Evolutionary conservation across 1,140 invertebrate species (phyloP).

Genomic region (Drosophila neocordata): DNA sequence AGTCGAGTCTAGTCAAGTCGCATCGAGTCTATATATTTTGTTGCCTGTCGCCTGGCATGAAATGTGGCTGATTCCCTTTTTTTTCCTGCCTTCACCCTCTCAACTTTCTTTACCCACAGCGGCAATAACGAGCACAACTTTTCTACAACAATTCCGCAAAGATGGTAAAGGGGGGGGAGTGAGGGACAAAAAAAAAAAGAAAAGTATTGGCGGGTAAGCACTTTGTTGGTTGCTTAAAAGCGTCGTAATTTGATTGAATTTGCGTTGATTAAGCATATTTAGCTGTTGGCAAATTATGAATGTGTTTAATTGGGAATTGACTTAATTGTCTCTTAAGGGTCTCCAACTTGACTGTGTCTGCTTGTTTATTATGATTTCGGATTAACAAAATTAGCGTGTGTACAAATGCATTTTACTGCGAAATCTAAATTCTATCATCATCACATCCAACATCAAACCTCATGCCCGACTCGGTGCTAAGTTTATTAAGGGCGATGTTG

Average conservation of each 20-base stretch:
- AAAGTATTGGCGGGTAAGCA: slow-evolving; percentile 7
- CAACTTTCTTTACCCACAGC: slow-evolving; percentile 27
- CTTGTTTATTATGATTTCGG: slow-evolving; percentile 69
- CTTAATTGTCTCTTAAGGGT: slow-evolving; percentile 63
- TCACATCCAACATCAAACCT: no score
- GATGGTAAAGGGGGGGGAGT: background rate
- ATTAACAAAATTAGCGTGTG: slow-evolving; percentile 71
- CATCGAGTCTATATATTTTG: slow-evolving; percentile 34
- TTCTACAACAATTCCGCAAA: slow-evolving; percentile 27
- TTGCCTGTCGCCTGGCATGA: slow-evolving; percentile 50
- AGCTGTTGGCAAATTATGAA: slow-evolving; percentile 73
- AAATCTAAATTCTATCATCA: background rate
- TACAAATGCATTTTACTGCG: slow-evolving; percentile 37
- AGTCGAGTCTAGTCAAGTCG: slow-evolving; percentile 35
- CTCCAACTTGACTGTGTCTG: slow-evolving; percentile 6
- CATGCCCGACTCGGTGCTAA: background rate
- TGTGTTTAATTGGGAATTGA: slow-evolving; percentile 73
- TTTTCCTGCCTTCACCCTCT: background rate
- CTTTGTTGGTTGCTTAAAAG: slow-evolving; percentile 63
- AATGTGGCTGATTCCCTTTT: slow-evolving; percentile 41
- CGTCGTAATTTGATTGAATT: slow-evolving; percentile 76
- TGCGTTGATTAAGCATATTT: slow-evolving; percentile 78
- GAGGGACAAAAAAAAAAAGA: background rate
- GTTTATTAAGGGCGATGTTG: slow-evolving; percentile 40
- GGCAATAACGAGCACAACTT: slow-evolving; percentile 62